Percentiles rank a stretch among this genome's conserved stretches.
Evolutionary conservation across 2,888 invertebrate species (phyloP).

Genomic region (Lamproptera curius): DNA sequence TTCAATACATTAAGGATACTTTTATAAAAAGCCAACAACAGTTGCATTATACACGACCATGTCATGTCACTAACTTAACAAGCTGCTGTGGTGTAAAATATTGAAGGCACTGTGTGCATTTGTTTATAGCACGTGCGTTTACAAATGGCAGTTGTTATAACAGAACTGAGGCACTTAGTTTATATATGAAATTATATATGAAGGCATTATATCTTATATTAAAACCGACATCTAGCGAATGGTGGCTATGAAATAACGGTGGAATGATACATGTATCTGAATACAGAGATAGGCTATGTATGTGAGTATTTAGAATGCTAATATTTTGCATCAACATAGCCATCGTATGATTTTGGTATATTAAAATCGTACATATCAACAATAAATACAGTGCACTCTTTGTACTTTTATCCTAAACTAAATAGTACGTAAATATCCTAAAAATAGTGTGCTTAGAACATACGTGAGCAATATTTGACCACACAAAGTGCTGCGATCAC

Average conservation of each 20-base stretch:
- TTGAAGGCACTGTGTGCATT: conserved; percentile 17
- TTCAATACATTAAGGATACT: conserved; percentile 4
- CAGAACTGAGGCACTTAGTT: conserved; percentile 3
- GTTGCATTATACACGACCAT: not conserved
- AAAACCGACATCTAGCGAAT: not conserved
- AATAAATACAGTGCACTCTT: conserved; percentile 40
- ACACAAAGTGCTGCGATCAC: conserved; percentile 18
- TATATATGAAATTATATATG: not conserved
- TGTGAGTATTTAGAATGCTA: conserved; percentile 16
- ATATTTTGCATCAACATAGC: conserved; percentile 7
- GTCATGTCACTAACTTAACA: conserved; percentile 5
- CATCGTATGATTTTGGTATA: conserved; percentile 3
- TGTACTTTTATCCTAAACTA: conserved; percentile 46
- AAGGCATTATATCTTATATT: not conserved
- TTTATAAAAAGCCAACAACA: conserved; percentile 5
- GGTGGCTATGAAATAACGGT: not conserved
- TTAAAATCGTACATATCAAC: conserved; percentile 11
- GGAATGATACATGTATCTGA: not conserved
- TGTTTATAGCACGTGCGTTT: conserved; percentile 1
- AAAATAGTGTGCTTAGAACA: conserved; percentile 45
- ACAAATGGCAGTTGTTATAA: conserved; percentile 1
- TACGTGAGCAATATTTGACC: conserved; percentile 52
- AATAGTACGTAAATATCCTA: conserved; percentile 29
- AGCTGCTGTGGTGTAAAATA: not conserved
- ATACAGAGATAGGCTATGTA: conserved; percentile 1